Conservation (phyloP, 2,113 vertebrate species). For the Dromaius novaehollandiae region DNA sequence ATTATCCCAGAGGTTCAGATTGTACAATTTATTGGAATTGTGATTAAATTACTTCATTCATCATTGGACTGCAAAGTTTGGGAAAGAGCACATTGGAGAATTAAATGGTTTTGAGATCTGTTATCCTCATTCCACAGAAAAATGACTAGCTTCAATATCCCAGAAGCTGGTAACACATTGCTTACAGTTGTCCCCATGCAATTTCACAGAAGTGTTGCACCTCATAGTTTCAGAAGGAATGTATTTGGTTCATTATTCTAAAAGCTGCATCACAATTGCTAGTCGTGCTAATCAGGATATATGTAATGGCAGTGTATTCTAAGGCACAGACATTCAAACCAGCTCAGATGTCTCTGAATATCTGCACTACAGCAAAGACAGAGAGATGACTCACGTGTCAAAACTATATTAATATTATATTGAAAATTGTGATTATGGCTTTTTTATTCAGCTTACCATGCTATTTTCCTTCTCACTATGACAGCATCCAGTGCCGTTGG, state of each 20-base stretch:
- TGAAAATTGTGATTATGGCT: background rate
- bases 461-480: constrained; percentile 54
- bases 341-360: background rate
- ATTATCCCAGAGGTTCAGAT: background rate
- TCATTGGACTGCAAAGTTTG: background rate
- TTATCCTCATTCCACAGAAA: background rate
- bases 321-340: background rate
- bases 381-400: background rate
- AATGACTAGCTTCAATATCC: background rate
- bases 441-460: constrained; percentile 33
- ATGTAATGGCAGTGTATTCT: background rate
- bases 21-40: background rate
- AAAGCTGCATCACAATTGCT: background rate
- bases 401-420: background rate
- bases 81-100: background rate
- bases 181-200: background rate
- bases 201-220: background rate
- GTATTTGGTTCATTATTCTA: background rate
- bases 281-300: background rate
- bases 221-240: background rate
- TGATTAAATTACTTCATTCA: background rate
- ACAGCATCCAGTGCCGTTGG: constrained; percentile 80
- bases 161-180: background rate
- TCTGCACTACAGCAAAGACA: background rate
- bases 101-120: background rate